Conservation (phyloP, 2,797 vertebrate species). For the Margarornis squamiger region DNA sequence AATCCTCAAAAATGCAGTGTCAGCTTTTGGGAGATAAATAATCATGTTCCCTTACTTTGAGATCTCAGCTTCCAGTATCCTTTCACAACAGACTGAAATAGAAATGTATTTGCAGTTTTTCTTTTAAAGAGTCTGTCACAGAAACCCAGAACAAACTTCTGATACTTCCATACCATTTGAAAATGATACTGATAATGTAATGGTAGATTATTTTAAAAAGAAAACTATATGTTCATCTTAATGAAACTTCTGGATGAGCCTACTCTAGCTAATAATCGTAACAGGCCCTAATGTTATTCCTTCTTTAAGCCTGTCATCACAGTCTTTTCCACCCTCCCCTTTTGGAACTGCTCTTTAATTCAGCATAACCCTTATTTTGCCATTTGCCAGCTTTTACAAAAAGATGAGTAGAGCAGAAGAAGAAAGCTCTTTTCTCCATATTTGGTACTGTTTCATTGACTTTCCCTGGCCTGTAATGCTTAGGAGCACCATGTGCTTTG, state of each 20-base stretch:
- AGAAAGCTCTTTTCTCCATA: background rate
- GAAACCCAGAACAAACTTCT: background rate
- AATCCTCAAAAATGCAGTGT: constrained; percentile 4
- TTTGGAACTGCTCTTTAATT: background rate
- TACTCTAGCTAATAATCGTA: background rate
- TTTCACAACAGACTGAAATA: background rate
- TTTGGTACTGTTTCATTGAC: background rate
- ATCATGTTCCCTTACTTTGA: background rate
- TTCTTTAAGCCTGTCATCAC: background rate
- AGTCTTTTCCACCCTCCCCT: background rate
- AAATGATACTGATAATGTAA: background rate
- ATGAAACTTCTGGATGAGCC: background rate
- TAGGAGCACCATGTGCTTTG: background rate
- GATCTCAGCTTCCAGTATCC: background rate
- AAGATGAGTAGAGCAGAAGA: background rate
- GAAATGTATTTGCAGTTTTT: background rate
- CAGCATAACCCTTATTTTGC: background rate
- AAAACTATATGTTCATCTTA: background rate
- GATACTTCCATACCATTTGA: background rate
- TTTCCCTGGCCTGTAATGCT: background rate
- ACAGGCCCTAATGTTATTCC: background rate
- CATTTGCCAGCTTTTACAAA: background rate
- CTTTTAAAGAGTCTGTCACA: background rate
- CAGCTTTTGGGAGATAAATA: constrained; percentile 15
- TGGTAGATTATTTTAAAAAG: background rate